Conservation (phyloP, 2,113 vertebrate genomes). For the Microcebus griseorufus region DNA sequence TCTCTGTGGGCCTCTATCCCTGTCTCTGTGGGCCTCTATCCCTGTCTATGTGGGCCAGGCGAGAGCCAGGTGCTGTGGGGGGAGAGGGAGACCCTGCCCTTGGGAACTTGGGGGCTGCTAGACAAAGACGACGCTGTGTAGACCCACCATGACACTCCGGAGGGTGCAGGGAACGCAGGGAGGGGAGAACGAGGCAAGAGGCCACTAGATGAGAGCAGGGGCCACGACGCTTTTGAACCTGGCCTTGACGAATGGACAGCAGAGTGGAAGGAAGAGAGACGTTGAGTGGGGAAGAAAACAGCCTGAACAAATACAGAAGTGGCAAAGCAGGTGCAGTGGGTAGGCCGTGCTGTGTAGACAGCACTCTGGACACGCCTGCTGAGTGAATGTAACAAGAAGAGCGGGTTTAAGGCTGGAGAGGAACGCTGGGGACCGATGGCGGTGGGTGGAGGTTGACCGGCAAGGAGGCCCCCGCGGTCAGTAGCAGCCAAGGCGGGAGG, state of each 20-base stretch:
- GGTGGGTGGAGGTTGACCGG: not conserved
- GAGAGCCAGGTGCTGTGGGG: accelerated
- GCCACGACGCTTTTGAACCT: not conserved
- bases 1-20: no score
- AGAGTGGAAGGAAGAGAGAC: not conserved
- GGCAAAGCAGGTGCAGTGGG: accelerated
- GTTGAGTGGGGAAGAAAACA: not conserved
- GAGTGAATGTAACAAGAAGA: not conserved
- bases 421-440: not conserved
- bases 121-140: no score
- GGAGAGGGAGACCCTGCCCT: not conserved
- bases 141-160: not conserved
- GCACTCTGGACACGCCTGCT: accelerated
- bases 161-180: not conserved
- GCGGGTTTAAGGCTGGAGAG: not conserved
- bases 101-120: not conserved
- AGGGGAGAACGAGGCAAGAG: accelerated
- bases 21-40: no score
- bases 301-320: accelerated
- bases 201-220: not conserved
- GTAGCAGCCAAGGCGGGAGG: accelerated
- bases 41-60: not conserved
- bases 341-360: accelerated
- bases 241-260: not conserved
- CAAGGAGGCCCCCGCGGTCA: not conserved